Evolutionary conservation across 2,113 vertebrate genomes (phyloP), one percentile per base, ranked within the genome.

Genomic region (Mormyrus iriodes): DNA sequence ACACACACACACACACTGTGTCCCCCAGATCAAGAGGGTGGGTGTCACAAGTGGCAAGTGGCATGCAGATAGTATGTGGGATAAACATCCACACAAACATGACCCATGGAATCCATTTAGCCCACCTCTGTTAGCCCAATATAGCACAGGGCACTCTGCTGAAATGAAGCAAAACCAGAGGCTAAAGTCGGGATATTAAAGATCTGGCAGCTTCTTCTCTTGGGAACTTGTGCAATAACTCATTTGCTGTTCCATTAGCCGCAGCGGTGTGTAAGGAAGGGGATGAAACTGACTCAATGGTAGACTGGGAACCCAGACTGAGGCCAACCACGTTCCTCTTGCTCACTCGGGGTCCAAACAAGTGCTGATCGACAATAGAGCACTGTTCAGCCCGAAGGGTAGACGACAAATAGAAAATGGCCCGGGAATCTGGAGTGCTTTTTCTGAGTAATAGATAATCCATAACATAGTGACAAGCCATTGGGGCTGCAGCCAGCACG

Each of bases 371-470:
- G 7, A 86, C 51, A 35, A 86, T 4, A 13, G 85, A 55, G 51
- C 85, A 55, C 51, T 51, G 2, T 86, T 86, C 51, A 86, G 51
- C 24, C 49, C 48, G 19, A 73, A 35, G 46, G 17, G 55, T 86
- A 19, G n/a, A 3, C 53, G 85, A 65, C 48, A 91, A 91, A 92
- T 89, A 91, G 90, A 90, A 91, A 91, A 88, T 87, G 61, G 61
- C 83, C 6, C 85, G 85, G 88, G 58, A 91, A 90, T 92, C 79
- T 88, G 44, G 88, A 90, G 49, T 86, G 48, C 86, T 21, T 44
- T 61, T 65, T 17, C 53, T 94, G 91, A 94, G 92, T 94, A 94
- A 95, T 94, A 92, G 91, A 89, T 91, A 94, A 94, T 95, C 94
- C 88, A 94, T 94, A 93, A 91, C 89, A 46, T 21, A 65, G 88